Evolutionary conservation across 2,797 vertebrate genomes (phyloP).

Genomic region (Pseudochaenichthys georgianus): DNA sequence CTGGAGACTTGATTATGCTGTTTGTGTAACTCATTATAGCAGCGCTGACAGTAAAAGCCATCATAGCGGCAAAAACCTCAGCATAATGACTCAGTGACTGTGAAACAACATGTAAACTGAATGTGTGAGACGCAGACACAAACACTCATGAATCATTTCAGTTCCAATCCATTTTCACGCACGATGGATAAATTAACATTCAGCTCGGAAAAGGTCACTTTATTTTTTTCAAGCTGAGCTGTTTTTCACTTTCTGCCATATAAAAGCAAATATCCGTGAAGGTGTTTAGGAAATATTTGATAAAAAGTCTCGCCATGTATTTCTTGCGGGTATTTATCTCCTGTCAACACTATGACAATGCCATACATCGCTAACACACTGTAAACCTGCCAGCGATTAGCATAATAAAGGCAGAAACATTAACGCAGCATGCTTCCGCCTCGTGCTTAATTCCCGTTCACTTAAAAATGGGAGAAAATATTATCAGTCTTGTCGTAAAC

Average conservation of each 20-base stretch:
- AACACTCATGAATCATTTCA: constrained; percentile 52
- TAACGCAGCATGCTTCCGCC: constrained; percentile 29
- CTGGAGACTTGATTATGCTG: constrained; percentile 48
- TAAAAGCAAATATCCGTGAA: constrained; percentile 30
- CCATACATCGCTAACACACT: constrained; percentile 18
- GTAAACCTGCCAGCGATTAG: constrained; percentile 47
- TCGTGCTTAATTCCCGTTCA: constrained; percentile 55
- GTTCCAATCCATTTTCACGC: constrained; percentile 52
- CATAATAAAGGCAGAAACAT: constrained; percentile 53
- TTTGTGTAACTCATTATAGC: constrained; percentile 49
- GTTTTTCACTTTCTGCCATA: constrained; percentile 31
- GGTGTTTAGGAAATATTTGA: constrained; percentile 1
- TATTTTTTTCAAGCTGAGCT: constrained; percentile 16
- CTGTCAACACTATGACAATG: constrained; percentile 14
- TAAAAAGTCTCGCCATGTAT: background rate
- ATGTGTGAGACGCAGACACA: constrained; percentile 53
- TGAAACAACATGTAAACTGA: constrained; percentile 62
- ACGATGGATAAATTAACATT: constrained; percentile 71
- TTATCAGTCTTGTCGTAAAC: constrained; percentile 69
- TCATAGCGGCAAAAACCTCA: constrained; percentile 25
- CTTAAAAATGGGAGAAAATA: constrained; percentile 53
- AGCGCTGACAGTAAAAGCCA: constrained; percentile 35
- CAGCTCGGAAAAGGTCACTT: constrained; percentile 64
- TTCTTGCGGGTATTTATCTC: background rate
- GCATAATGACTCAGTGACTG: constrained; percentile 36